Evolutionary conservation across 1,140 invertebrate species (phyloP), one percentile per base, ranked within the genome.

Genomic region (Bombus huntii): DNA sequence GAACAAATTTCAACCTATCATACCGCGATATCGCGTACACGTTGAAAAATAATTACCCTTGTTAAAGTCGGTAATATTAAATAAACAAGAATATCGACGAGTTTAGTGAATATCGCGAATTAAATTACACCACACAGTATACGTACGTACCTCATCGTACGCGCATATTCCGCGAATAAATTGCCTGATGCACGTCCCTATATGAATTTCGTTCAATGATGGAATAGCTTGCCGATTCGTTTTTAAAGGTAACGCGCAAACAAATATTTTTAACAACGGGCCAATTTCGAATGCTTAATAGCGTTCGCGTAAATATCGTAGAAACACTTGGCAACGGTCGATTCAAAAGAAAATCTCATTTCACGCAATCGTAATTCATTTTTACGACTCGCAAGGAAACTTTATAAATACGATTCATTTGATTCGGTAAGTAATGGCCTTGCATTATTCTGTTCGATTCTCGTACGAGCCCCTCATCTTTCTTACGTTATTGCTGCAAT

Each of bases 331-430:
- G 10, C 25, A 6, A 42, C 25, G 25, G 4, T 3, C 13, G 39
- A 72, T 72, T n/a, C 39, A 8, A n/a, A n/a, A 39, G 25, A 42
- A 72, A 72, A 44, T 72, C 37, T 72, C 70, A n/a, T 72, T 72
- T 28, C 39, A n/a, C 39, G 39, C 70, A 28, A 72, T 72, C 70
- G 70, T 72, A 72, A 72, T 72, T 72, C 70, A 72, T 72, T 72
- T 72, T 72, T 72, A 72, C 28, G 70, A 44, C 70, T 42, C 37
- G 10, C 5, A 39, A 1, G 70, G 25, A 44, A 70, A 42, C 28
- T 42, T 72, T n/a, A 42, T 72, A 72, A 42, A 28, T 8, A 25
- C 25, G 39, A 72, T n/a, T n/a, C 42, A 8, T 44, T 72, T 42
- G 39, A n/a, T 72, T 44, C 25, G 28, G 70, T 42, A 8, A 72